Base-by-base conservation (phyloP, 2,113 vertebrate genomes). In the Podarcis muralis region DNA sequence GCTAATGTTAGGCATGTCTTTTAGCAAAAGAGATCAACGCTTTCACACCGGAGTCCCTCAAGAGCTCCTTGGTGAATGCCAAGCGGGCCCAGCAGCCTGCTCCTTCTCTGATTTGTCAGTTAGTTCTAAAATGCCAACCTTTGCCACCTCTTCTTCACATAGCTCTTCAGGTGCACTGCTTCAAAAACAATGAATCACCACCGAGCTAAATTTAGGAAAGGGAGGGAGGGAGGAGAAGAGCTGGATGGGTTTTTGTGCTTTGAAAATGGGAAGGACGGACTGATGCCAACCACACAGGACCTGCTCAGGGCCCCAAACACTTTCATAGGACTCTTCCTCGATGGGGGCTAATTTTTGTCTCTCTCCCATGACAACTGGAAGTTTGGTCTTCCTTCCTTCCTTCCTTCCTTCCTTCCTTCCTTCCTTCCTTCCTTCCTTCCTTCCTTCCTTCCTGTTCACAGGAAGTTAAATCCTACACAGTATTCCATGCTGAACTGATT, bases 71-170 rank as follows among this genome's bases (percentile, higher is more conserved):
- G 20, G 37, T 0, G 12, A 69, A 25, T 25, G n/a, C 25, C 62
- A 15, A 32, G 5, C 2, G n/a, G 40, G 20, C 20, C 6, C 0
- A 40, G 30, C 6, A 20, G 6, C 75, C 1, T 16, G 12, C 18
- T 32, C 27, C 22, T 27, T 62, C 32, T 69, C 15, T 8, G 30
- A 48, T 23, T 4, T 48, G 75, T 8, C 65, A n/a, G 4, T 59
- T 53, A 48, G 22, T 32, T 25, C 75, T 79, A 20, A 57, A 69
- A 53, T 22, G 40, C 5, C 35, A 25, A 4, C 62, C 62, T 59
- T 57, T 22, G 2, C 5, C 82, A 27, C 40, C 2, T 53, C 85
- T 25, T 23, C 76, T 22, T 68, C 59, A 7, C 6, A 23, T 23
- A 2, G 35, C 2, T 30, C 65, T 69, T 32, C 13, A 13, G 22